Evolutionary conservation across 1,140 invertebrate genomes (phyloP).

Genomic region (Maniola jurtina): DNA sequence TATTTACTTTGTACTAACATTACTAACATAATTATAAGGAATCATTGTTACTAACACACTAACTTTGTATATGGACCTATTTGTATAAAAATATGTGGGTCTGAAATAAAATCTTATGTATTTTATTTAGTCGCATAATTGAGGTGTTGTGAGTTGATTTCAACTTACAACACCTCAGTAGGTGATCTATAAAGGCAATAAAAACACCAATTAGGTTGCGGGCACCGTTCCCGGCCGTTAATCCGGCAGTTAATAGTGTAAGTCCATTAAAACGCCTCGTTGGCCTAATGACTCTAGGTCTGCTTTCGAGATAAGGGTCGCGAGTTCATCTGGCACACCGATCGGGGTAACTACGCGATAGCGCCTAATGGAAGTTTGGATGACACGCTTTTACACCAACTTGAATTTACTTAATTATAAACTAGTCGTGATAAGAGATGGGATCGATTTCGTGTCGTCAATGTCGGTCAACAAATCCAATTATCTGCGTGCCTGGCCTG

Average conservation of each 20-base stretch:
- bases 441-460: no score
- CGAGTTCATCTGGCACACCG: slow-evolving; percentile 13
- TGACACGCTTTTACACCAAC: not conserved
- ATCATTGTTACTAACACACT: no score
- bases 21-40: no score
- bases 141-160: slow-evolving; percentile 11
- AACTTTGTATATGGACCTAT: no score
- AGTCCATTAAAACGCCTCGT: slow-evolving; percentile 34
- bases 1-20: no score
- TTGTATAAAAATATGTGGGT: no score
- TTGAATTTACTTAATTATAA: not conserved
- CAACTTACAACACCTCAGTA: slow-evolving; percentile 26
- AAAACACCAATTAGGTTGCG: slow-evolving; percentile 33
- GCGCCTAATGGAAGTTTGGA: not conserved
- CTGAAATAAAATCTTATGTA: not conserved
- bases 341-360: slow-evolving; percentile 4
- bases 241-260: slow-evolving; percentile 33
- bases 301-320: slow-evolving; percentile 25
- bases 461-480: no score
- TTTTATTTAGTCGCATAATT: not conserved
- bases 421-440: not conserved
- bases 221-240: slow-evolving; percentile 27
- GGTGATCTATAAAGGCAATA: slow-evolving; percentile 34
- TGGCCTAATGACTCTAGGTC: slow-evolving; percentile 30
- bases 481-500: no score